phyloP scores from a whole-genome alignment of 2,113 vertebrate species.

The Holacanthus passer region DNA sequence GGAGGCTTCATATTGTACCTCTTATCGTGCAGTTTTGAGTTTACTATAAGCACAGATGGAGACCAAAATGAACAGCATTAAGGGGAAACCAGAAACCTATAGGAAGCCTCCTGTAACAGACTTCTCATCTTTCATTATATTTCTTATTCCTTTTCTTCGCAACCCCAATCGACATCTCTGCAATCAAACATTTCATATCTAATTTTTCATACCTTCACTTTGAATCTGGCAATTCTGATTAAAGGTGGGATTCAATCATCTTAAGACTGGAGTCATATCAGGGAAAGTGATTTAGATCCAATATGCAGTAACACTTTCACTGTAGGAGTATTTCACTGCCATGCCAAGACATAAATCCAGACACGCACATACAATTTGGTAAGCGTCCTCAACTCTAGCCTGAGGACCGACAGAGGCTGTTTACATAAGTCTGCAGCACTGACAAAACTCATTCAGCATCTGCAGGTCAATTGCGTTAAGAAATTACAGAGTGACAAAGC shows the following conservation, averaged over 20 bases:
- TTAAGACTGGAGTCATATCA: conserved; percentile 26
- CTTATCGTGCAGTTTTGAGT: conserved; percentile 3
- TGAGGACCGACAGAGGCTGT: conserved; percentile 41
- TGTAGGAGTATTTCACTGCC: conserved; percentile 17
- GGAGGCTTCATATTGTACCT: neutral
- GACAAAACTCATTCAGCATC: conserved; percentile 39
- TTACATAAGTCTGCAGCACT: conserved; percentile 46
- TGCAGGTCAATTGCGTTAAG: conserved; percentile 47
- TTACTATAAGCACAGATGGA: neutral
- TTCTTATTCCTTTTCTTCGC: conserved; percentile 13
- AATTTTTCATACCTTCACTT: neutral
- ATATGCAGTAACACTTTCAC: conserved; percentile 15
- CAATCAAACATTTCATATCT: too few relatives aligned
- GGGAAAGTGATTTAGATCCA: conserved; percentile 28
- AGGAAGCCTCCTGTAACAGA: conserved; percentile 4
- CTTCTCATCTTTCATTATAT: conserved; percentile 55
- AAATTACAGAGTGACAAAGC: conserved; percentile 53
- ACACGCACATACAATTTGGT: conserved; percentile 25
- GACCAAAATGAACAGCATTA: neutral
- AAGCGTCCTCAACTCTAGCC: conserved; percentile 17
- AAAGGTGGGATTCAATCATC: conserved; percentile 24
- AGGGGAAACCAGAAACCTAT: conserved; percentile 22
- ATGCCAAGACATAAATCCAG: conserved; percentile 30
- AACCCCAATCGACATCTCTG: neutral
- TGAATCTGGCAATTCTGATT: conserved; percentile 12